Evolutionary conservation across 2,113 vertebrate genomes (phyloP).

Genomic region (Gnathonemus echidnorhynchus): DNA sequence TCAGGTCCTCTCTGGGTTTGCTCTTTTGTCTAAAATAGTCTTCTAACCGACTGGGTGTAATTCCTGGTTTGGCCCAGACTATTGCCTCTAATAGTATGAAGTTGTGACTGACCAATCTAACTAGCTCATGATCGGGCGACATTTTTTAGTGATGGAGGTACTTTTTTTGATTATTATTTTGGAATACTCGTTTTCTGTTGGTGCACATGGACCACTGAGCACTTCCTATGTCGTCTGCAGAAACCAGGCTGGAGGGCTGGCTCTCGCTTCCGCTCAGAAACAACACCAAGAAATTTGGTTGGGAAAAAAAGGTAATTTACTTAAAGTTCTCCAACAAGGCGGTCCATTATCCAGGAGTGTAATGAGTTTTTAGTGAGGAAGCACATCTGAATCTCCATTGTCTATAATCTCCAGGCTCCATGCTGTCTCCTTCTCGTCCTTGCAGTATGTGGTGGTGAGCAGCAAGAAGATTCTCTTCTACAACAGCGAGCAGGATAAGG

Average conservation of each 20-base stretch:
- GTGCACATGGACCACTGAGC: background rate
- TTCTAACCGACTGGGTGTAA: background rate
- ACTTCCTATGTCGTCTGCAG: conserved; percentile 44
- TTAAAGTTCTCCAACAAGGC: background rate
- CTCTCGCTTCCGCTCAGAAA: conserved; percentile 92
- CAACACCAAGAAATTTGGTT: conserved; percentile 96
- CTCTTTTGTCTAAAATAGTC: background rate
- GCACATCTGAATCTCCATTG: background rate
- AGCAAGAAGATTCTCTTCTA: conserved; percentile 99
- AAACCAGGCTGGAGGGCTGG: conserved; percentile 90
- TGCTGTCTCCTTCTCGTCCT: conserved; percentile 31
- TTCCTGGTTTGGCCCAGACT: background rate
- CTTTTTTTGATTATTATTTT: background rate
- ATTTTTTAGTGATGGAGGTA: background rate
- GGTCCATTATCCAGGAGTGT: background rate
- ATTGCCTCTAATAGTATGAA: background rate
- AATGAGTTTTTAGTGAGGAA: background rate
- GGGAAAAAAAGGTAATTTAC: conserved; percentile 82
- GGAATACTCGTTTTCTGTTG: background rate
- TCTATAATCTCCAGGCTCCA: background rate
- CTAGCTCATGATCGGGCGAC: background rate
- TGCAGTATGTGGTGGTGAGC: conserved; percentile 94
- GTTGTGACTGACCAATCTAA: background rate
- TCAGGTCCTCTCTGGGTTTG: background rate
- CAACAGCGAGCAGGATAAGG: conserved; percentile 92